Evolutionary conservation across 2,888 invertebrate species (phyloP).

Genomic region (Dysmachus trigonus): DNA sequence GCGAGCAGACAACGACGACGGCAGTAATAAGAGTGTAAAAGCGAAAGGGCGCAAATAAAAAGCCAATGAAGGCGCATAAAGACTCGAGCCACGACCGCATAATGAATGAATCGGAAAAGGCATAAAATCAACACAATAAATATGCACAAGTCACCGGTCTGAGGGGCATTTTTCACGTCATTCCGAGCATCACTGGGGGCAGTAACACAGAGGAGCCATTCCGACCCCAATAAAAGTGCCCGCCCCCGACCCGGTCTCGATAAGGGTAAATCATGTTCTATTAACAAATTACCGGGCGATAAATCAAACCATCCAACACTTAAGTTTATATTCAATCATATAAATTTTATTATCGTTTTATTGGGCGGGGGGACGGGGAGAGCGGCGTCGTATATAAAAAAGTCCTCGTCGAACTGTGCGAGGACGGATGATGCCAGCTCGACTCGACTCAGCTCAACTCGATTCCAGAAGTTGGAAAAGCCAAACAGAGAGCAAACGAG

Average conservation of each 20-base stretch:
- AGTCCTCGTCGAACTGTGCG: not conserved
- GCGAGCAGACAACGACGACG: not conserved
- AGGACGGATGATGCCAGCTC: slow-evolving; percentile 21
- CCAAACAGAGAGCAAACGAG: slow-evolving; percentile 43
- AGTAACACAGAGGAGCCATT: not conserved
- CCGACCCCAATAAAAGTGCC: slow-evolving; percentile 46
- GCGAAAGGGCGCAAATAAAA: not conserved
- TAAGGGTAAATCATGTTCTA: slow-evolving; percentile 56
- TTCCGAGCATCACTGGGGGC: not conserved
- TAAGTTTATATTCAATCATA: slow-evolving; percentile 57
- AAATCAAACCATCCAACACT: slow-evolving; percentile 56
- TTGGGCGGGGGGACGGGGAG: slow-evolving; percentile 47
- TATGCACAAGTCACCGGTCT: slow-evolving; percentile 24
- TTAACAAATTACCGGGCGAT: slow-evolving; percentile 56
- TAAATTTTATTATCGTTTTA: slow-evolving; percentile 57
- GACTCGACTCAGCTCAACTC: not conserved
- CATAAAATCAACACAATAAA: slow-evolving; percentile 6
- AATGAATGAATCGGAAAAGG: slow-evolving; percentile 12
- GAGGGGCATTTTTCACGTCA: slow-evolving; percentile 33
- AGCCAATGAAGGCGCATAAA: not conserved
- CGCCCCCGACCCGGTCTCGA: slow-evolving; percentile 1
- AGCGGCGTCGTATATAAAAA: slow-evolving; percentile 43
- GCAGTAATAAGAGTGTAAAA: not conserved
- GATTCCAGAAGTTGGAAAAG: slow-evolving; percentile 36
- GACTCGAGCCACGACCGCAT: not conserved